Base-by-base conservation (phyloP, 2,888 invertebrate genomes). In the Phyllotreta striolata region DNA sequence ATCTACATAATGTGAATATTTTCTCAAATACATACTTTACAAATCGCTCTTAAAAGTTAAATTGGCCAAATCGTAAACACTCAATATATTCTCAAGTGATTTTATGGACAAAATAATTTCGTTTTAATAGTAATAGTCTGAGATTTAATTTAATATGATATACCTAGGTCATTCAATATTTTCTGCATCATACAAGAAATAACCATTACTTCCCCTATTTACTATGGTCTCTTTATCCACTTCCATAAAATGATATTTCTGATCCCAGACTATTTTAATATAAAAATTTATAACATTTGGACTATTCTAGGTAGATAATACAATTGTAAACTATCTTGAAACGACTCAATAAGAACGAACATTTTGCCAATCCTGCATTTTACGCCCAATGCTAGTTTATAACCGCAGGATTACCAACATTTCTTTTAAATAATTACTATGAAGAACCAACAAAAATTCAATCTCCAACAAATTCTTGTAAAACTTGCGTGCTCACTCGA, bases 401-500 rank as follows among this genome's bases (percentile, higher is more conserved):
- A 24, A 49, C 14, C n/a, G 12, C 35, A 13, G 24, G 10, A 34
- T 12, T 49, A 49, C 14, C 46, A 46, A 49, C 12, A 34, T 55
- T 41, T 24, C 10, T 40, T 8, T 55, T 6, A 55, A 56, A 46
- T 37, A 38, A 46, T 35, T 7, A 56, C 24, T 56, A 46, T 56
- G 38, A 56, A 56, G 38, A 13, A 56, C 38, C 39, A 56, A 56
- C 56, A 56, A 56, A 56, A 57, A 46, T 14, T 47, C 24, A 44
- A 14, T 34, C 37, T 35, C 37, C 35, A 40, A 59, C 67, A 68
- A 65, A 64, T 67, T 67, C 65, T 63, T 66, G 63, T 62, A 40
- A 40, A 63, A 60, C 62, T 69, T 66, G 72, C 71, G 70, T 72
- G 72, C 71, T 71, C 66, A 70, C 71, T 71, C 61, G 62, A 70